Evolutionary conservation across 2,113 vertebrate species (phyloP), one percentile per base, ranked within the genome.

Genomic region (Podarcis muralis): DNA sequence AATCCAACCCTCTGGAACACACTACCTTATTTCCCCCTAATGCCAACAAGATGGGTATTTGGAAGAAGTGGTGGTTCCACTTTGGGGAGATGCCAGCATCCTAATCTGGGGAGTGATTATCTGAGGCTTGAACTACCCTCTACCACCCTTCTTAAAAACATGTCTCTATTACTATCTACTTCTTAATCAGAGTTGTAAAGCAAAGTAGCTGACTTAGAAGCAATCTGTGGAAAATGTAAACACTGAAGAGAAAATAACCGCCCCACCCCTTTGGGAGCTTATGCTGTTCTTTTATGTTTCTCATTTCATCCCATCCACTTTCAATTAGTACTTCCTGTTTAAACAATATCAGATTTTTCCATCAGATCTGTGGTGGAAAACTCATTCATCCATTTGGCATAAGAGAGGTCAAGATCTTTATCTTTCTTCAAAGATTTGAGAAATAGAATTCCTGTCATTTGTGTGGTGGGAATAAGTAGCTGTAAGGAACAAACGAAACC

Each of bases 291-390:
- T 84, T 88, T 57, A 76, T 84, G 62, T 75, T 40, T 16, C 48
- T 78, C 20, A 32, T 57, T 84, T 80, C 48, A 83, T 88, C 87
- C 81, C 74, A 88, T 84, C 43, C 40, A 69, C 25, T 88, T 84
- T 84, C 65, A 88, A 84, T 88, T 88, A 88, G 74, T 69, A 84
- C 74, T 88, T 88, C 87, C 87, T 83, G 81, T 69, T 88, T 88
- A 37, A 57, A 57, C 43, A 87, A 66, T 69, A 71, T 88, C 72
- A 88, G 72, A 57, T 77, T 76, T 76, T 81, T 76, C 37, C 62
- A 84, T 88, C 74, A 69, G 74, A 88, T 78, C 16, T 84, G 74
- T 75, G 74, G 62, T 77, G 81, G 65, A 69, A 84, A 88, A 78
- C 72, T 78, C 62, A 84, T 68, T 48, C 74, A 69, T 57, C 74